phyloP scores from a whole-genome alignment of 2,113 vertebrate genomes.

The Trochalopteron elliotii region DNA sequence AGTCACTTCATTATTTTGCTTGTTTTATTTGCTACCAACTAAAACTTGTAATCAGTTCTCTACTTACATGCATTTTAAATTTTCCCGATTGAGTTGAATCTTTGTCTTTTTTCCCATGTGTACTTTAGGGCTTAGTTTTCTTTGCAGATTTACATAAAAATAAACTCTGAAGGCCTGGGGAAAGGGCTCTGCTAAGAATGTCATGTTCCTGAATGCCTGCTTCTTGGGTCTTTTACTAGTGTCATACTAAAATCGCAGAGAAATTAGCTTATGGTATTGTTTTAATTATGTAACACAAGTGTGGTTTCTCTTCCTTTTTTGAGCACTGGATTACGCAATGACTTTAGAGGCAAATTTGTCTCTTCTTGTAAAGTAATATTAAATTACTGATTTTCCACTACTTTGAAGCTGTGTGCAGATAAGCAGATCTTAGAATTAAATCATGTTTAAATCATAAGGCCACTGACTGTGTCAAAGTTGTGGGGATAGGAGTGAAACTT shows the following conservation, averaged over 20 bases:
- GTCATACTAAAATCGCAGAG: not conserved
- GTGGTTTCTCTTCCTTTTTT: not conserved
- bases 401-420: not conserved
- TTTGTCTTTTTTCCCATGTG: not conserved
- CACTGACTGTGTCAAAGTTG: not conserved
- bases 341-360: not conserved
- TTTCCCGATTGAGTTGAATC: not conserved
- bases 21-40: not conserved
- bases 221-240: not conserved
- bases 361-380: not conserved
- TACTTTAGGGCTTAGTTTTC: not conserved
- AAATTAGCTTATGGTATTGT: not conserved
- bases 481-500: not conserved
- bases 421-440: not conserved
- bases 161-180: not conserved
- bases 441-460: slow-evolving; percentile 11
- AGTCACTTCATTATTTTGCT: not conserved
- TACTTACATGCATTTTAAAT: not conserved
- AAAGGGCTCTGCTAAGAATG: not conserved
- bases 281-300: not conserved
- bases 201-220: not conserved
- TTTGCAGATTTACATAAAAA: slow-evolving; percentile 24
- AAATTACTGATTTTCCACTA: not conserved
- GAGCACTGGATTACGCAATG: not conserved
- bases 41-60: not conserved